phyloP scores from a whole-genome alignment of 2,888 invertebrate species.

The Nemurella pictetii region DNA sequence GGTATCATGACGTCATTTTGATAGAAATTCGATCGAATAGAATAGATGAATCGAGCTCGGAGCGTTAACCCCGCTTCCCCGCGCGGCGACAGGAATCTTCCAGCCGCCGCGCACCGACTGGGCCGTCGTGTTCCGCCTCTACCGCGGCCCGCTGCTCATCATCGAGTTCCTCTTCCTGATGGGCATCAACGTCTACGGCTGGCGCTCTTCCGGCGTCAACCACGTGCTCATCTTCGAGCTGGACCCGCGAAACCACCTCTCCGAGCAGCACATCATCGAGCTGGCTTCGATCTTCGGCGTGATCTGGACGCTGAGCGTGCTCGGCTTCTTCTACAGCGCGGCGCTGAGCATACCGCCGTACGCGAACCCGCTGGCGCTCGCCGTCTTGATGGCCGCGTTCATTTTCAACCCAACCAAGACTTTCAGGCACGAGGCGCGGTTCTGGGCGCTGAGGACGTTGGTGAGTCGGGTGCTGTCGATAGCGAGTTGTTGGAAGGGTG shows the following conservation, averaged over 20 bases:
- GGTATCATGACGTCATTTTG: no score
- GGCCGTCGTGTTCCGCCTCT: conserved; percentile 73
- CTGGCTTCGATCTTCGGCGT: conserved; percentile 75
- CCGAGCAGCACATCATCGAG: conserved; percentile 77
- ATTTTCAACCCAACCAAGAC: conserved; percentile 76
- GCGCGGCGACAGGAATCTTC: conserved; percentile 58
- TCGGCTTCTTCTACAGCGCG: conserved; percentile 69
- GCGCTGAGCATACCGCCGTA: conserved; percentile 74
- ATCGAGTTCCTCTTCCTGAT: conserved; percentile 75
- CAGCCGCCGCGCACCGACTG: conserved; percentile 60
- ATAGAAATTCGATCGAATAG: no score
- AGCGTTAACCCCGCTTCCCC: no score
- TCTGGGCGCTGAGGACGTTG: conserved; percentile 71
- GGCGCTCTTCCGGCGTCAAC: conserved; percentile 80
- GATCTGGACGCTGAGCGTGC: conserved; percentile 69
- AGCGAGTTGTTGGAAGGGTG: no score
- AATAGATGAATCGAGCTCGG: no score
- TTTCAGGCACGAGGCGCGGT: conserved; percentile 73
- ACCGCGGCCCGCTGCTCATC: conserved; percentile 76
- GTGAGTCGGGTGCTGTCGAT: no score
- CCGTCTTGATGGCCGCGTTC: conserved; percentile 67
- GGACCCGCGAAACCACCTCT: conserved; percentile 75
- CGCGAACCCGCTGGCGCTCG: conserved; percentile 72
- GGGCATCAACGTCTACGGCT: conserved; percentile 80
- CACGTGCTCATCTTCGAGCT: conserved; percentile 83